Conservation (phyloP, 2,888 invertebrate species). For the Diabrotica balteata region DNA sequence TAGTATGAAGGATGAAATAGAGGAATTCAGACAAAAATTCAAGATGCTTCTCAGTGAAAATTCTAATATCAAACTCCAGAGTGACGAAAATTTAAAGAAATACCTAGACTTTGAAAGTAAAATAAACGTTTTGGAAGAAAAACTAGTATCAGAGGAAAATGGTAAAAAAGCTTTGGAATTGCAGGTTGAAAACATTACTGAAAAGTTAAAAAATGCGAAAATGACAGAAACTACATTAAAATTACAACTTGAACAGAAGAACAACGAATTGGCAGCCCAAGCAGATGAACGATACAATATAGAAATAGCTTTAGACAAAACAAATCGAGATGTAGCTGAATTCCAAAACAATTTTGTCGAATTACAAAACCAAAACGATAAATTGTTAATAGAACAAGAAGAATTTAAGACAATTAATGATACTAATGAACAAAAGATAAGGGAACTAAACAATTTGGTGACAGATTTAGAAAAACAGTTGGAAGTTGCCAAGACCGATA, state of each 20-base stretch:
- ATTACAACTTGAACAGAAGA: conserved; percentile 51
- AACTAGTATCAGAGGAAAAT: conserved; percentile 48
- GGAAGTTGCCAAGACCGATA: neutral
- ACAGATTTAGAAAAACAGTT: conserved; percentile 1
- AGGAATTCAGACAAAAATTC: conserved; percentile 50
- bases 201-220: conserved; percentile 57
- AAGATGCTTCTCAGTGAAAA: conserved; percentile 51
- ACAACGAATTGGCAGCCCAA: conserved; percentile 47
- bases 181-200: conserved; percentile 50
- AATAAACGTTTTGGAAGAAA: conserved; percentile 49
- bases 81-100: conserved; percentile 45
- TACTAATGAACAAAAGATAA: conserved; percentile 32
- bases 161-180: conserved; percentile 43
- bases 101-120: conserved; percentile 48
- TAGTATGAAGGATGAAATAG: conserved; percentile 55
- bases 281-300: conserved; percentile 45
- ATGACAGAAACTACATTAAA: conserved; percentile 56
- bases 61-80: conserved; percentile 41
- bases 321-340: conserved; percentile 31
- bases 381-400: conserved; percentile 29
- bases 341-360: conserved; percentile 42
- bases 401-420: conserved; percentile 24
- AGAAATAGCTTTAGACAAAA: conserved; percentile 40
- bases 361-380: conserved; percentile 42
- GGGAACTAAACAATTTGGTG: conserved; percentile 25